Percentiles rank a stretch among this genome's conserved stretches.
phyloP scores from a whole-genome alignment of 2,797 vertebrate species.

The Karalla daura region DNA sequence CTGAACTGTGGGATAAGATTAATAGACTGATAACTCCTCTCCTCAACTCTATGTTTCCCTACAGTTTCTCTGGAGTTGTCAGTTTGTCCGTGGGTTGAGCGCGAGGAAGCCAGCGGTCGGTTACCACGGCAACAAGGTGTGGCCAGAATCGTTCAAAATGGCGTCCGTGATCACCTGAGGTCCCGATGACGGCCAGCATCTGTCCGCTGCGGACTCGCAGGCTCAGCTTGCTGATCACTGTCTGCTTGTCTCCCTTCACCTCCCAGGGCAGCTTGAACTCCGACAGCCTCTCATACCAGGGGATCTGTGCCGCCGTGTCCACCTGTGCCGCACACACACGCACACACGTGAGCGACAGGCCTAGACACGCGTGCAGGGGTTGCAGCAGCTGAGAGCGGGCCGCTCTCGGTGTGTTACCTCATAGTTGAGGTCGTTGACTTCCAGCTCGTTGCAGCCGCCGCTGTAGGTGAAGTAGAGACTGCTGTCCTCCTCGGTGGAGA shows the following conservation, averaged over 20 bases:
- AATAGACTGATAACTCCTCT: too few relatives aligned
- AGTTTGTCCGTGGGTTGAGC: too few relatives aligned
- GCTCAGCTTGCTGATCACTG: slow-evolving; percentile 89
- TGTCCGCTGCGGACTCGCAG: slow-evolving; percentile 92
- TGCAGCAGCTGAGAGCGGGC: background rate
- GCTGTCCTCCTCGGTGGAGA: slow-evolving; percentile 91
- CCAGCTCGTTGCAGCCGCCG: slow-evolving; percentile 88
- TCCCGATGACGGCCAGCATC: slow-evolving; percentile 96
- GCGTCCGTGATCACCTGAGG: slow-evolving; percentile 95
- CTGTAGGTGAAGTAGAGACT: slow-evolving; percentile 97
- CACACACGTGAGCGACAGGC: background rate
- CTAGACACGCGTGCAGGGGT: background rate
- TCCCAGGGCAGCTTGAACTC: slow-evolving; percentile 92
- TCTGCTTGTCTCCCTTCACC: slow-evolving; percentile 80
- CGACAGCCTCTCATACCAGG: slow-evolving; percentile 92
- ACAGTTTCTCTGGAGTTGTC: too few relatives aligned
- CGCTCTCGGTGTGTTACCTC: slow-evolving; percentile 81
- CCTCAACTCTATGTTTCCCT: too few relatives aligned
- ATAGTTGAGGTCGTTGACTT: slow-evolving; percentile 92
- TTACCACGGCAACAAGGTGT: too few relatives aligned
- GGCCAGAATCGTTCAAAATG: too few relatives aligned
- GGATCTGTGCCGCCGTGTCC: slow-evolving; percentile 90
- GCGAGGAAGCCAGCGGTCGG: too few relatives aligned
- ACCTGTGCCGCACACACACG: slow-evolving; percentile 79
- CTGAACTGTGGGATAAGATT: too few relatives aligned